phyloP scores from a whole-genome alignment of 2,888 invertebrate species.

The Unio delphinus region DNA sequence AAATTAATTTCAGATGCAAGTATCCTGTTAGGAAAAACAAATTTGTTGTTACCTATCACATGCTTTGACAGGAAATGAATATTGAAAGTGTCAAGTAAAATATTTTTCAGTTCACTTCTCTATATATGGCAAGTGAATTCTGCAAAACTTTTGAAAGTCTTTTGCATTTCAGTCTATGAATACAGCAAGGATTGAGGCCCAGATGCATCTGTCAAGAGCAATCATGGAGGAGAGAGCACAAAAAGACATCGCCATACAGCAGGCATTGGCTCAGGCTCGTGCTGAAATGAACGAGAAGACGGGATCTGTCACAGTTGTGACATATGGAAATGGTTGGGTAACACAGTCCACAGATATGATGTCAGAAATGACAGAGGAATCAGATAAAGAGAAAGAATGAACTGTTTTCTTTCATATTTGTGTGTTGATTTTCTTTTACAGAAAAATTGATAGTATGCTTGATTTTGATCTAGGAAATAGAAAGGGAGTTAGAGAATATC shows the following conservation, averaged over 20 bases:
- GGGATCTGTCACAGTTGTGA: slow-evolving; percentile 58
- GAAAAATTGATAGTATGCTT: too few relatives aligned
- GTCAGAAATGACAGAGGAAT: slow-evolving; percentile 38
- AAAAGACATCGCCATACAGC: slow-evolving; percentile 68
- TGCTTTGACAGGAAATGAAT: background rate
- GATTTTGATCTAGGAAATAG: too few relatives aligned
- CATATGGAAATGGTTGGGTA: slow-evolving; percentile 30
- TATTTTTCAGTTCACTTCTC: background rate
- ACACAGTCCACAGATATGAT: slow-evolving; percentile 11
- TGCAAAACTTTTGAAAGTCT: background rate
- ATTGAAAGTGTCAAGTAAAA: background rate
- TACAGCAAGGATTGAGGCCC: slow-evolving; percentile 66
- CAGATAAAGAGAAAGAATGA: slow-evolving; percentile 43
- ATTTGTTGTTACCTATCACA: too few relatives aligned
- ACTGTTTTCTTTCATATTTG: too few relatives aligned
- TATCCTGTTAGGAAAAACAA: too few relatives aligned
- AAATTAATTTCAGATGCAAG: too few relatives aligned
- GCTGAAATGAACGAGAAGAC: slow-evolving; percentile 65
- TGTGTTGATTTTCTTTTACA: too few relatives aligned
- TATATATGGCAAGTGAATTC: background rate
- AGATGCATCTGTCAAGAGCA: slow-evolving; percentile 64
- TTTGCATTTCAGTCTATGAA: slow-evolving; percentile 59
- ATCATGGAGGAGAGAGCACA: slow-evolving; percentile 68
- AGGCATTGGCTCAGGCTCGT: slow-evolving; percentile 63
- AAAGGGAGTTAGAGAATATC: too few relatives aligned